Evolutionary conservation across 2,888 invertebrate species (phyloP).

Genomic region (Caenorhabditis drosophilae): DNA sequence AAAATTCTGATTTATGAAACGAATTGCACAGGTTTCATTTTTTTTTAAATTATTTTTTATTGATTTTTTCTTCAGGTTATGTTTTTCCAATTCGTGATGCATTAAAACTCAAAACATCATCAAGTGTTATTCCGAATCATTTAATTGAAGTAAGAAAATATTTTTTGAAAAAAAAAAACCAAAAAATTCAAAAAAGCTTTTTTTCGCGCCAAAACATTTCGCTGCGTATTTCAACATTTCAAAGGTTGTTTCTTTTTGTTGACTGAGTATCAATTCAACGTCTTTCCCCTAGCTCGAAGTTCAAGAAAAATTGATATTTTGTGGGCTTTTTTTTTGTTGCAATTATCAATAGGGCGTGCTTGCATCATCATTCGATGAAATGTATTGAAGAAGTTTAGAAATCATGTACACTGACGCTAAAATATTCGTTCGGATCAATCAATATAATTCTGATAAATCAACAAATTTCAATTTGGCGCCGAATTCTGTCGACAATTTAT

Average conservation of each 20-base stretch:
- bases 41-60: background rate
- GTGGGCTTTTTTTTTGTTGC: no score
- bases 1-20: conserved; percentile 29
- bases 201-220: no score
- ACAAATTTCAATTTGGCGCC: conserved; percentile 31
- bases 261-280: no score
- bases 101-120: conserved; percentile 12
- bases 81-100: conserved; percentile 4
- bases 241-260: no score
- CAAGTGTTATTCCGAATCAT: background rate
- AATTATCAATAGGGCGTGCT: no score
- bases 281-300: no score
- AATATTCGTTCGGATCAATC: conserved; percentile 25
- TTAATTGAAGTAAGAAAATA: background rate
- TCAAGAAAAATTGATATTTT: no score
- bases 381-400: no score
- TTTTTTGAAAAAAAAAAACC: no score
- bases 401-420: conserved; percentile 18
- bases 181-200: no score
- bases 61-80: background rate
- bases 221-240: no score
- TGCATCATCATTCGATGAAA: no score
- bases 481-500: conserved; percentile 17
- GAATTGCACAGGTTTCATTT: conserved; percentile 27
- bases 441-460: conserved; percentile 15